Conservation (phyloP, 2,797 vertebrate species). For the Parauchenoglanis ngamensis region DNA sequence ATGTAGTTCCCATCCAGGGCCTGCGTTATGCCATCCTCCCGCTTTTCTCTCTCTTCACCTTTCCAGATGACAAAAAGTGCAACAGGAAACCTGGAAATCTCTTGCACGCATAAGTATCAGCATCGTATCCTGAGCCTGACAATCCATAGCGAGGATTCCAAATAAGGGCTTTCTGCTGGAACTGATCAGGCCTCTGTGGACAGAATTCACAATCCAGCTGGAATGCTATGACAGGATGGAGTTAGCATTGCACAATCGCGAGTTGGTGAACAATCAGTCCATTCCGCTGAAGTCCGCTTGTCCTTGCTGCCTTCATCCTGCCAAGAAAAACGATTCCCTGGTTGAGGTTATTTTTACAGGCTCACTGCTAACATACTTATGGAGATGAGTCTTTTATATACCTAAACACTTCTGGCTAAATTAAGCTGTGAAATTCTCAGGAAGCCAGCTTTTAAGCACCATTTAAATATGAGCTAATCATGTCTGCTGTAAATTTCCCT, state of each 20-base stretch:
- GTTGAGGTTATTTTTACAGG: slow-evolving; percentile 48
- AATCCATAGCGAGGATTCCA: slow-evolving; percentile 23
- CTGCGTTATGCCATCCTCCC: slow-evolving; percentile 1
- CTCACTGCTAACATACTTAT: slow-evolving; percentile 44
- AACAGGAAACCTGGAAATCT: slow-evolving; percentile 8
- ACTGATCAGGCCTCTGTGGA: slow-evolving; percentile 24
- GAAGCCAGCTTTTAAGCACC: slow-evolving; percentile 68
- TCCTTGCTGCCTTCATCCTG: slow-evolving; percentile 5
- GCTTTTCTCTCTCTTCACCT: slow-evolving; percentile 37
- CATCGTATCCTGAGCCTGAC: slow-evolving; percentile 26
- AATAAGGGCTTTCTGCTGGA: slow-evolving; percentile 42
- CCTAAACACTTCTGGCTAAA: slow-evolving; percentile 58
- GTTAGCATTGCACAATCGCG: slow-evolving; percentile 16
- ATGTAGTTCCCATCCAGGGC: slow-evolving; percentile 16
- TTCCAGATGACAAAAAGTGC: slow-evolving; percentile 30
- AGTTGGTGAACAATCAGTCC: slow-evolving; percentile 24
- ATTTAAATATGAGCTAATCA: slow-evolving; percentile 75
- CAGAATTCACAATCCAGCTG: slow-evolving; percentile 30
- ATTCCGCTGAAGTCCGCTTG: slow-evolving; percentile 32
- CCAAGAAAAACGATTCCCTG: slow-evolving; percentile 46
- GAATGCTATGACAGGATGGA: slow-evolving; percentile 15
- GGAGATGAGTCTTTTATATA: slow-evolving; percentile 56
- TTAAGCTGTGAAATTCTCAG: slow-evolving; percentile 62
- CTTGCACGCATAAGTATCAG: slow-evolving; percentile 33
- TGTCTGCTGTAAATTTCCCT: slow-evolving; percentile 66